These are phyloP conservation scores for Epirrita christyi DNA, from an alignment of 2,888 invertebrate genomes.

Conservation along the genomic window DNA sequence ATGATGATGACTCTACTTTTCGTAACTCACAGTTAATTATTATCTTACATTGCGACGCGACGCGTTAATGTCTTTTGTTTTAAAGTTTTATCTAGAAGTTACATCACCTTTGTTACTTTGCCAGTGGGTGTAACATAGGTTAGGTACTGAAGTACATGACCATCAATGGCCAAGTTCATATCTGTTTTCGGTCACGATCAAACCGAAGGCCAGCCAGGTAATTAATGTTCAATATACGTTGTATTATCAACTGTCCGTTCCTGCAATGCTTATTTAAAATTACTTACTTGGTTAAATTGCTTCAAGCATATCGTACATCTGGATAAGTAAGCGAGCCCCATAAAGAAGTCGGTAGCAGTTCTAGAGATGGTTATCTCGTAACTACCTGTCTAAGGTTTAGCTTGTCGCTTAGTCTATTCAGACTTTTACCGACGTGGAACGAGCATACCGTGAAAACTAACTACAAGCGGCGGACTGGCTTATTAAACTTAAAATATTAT, in stretches of 20 bases:
- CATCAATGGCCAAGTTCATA: conserved; percentile 37
- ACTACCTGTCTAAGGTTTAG: conserved; percentile 67
- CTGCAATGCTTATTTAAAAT: conserved; percentile 42
- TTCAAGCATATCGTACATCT: conserved; percentile 68
- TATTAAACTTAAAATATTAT: conserved; percentile 32
- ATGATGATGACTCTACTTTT: background rate
- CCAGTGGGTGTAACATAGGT: conserved; percentile 17
- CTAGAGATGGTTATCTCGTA: conserved; percentile 69
- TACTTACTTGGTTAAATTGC: conserved; percentile 60
- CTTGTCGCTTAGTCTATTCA: conserved; percentile 45
- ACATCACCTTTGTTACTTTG: conserved; percentile 16
- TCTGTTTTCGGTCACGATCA: conserved; percentile 60
- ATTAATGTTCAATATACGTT: conserved; percentile 52
- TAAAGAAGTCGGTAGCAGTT: conserved; percentile 70
- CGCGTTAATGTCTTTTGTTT: conserved; percentile 25
- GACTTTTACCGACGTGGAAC: conserved; percentile 39
- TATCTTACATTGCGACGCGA: background rate
- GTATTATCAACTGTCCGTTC: conserved; percentile 1
- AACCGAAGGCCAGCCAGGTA: conserved; percentile 57
- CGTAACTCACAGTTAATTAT: background rate
- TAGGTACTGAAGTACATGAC: conserved; percentile 24
- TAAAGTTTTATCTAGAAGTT: conserved; percentile 11
- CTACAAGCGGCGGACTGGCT: conserved; percentile 22
- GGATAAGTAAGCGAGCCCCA: conserved; percentile 62
- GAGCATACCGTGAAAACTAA: conserved; percentile 37